Evolutionary conservation across 53 echinoderm and acorn worm genomes (phyloP).

Genomic region (Antedon mediterranea): DNA sequence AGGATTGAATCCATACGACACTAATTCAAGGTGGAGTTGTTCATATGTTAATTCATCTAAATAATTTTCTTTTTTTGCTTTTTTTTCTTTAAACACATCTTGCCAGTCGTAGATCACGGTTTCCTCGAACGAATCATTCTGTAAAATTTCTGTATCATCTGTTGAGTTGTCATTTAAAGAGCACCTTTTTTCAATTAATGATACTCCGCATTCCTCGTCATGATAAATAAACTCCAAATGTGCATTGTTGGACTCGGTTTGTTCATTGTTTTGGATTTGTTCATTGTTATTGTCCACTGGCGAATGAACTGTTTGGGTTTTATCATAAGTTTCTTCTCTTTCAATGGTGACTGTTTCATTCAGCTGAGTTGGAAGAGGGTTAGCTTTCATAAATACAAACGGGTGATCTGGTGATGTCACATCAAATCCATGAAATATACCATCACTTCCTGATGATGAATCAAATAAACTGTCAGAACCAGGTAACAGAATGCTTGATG

Average conservation of each 20-base stretch:
- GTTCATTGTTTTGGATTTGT: neutral
- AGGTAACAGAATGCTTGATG: neutral
- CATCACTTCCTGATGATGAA: neutral
- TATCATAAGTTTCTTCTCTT: neutral
- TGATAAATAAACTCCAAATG: slow-evolving; percentile 35
- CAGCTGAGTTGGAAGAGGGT: slow-evolving; percentile 3
- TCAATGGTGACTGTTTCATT: neutral
- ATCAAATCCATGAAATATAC: slow-evolving; percentile 43
- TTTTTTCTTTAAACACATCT: neutral
- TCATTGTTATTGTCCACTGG: too few relatives aligned
- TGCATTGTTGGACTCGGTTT: neutral
- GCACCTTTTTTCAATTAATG: slow-evolving; percentile 44
- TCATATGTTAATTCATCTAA: slow-evolving; percentile 29
- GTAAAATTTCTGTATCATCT: neutral
- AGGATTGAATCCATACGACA: slow-evolving; percentile 44
- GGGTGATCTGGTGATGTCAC: slow-evolving; percentile 81
- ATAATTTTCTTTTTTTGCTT: slow-evolving; percentile 13
- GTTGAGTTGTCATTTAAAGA: neutral
- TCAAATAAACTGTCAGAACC: neutral
- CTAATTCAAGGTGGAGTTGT: slow-evolving; percentile 28
- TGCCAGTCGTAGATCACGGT: slow-evolving; percentile 79
- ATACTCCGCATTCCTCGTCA: slow-evolving; percentile 34
- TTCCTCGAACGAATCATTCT: slow-evolving; percentile 15
- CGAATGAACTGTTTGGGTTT: neutral
- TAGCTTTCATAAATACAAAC: slow-evolving; percentile 30